These are phyloP conservation scores for Platysteira castanea DNA, from an alignment of 2,113 vertebrate species.

Conservation along the genomic window DNA sequence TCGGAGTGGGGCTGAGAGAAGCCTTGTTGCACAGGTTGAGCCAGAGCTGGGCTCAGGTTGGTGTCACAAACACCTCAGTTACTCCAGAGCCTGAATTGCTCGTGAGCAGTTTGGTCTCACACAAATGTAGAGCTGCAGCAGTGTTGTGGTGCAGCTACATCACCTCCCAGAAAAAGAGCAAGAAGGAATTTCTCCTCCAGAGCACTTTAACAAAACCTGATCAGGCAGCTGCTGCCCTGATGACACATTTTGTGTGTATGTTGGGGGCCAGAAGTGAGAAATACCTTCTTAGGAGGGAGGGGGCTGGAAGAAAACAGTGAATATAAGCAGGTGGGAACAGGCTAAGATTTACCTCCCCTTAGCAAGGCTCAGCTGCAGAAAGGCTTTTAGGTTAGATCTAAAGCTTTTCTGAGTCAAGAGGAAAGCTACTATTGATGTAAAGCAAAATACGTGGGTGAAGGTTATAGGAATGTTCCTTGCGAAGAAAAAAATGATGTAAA, in stretches of 20 bases:
- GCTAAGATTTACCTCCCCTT: not conserved
- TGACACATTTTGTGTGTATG: rapidly evolving
- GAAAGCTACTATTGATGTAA: not conserved
- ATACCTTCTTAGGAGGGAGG: not conserved
- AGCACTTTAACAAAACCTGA: not conserved
- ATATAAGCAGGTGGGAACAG: not conserved
- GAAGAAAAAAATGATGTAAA: not conserved
- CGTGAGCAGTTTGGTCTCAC: not conserved
- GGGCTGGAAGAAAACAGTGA: not conserved
- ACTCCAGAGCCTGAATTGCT: not conserved
- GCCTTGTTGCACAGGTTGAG: not conserved
- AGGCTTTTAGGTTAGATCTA: slow-evolving; percentile 12
- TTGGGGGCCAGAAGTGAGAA: not conserved
- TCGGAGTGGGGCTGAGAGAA: rapidly evolving
- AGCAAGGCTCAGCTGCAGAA: not conserved
- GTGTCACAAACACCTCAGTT: not conserved
- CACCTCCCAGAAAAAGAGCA: not conserved
- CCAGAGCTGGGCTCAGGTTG: not conserved
- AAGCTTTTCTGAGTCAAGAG: slow-evolving; percentile 6
- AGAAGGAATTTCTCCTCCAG: not conserved
- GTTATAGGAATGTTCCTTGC: not conserved
- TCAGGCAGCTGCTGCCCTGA: not conserved
- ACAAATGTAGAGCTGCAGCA: not conserved
- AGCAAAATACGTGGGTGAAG: not conserved
- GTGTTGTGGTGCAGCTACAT: rapidly evolving